Percentiles rank a stretch among this genome's conserved stretches.
Conservation (phyloP, 2,797 vertebrate genomes). For the Paratrypauchen microcephalus region DNA sequence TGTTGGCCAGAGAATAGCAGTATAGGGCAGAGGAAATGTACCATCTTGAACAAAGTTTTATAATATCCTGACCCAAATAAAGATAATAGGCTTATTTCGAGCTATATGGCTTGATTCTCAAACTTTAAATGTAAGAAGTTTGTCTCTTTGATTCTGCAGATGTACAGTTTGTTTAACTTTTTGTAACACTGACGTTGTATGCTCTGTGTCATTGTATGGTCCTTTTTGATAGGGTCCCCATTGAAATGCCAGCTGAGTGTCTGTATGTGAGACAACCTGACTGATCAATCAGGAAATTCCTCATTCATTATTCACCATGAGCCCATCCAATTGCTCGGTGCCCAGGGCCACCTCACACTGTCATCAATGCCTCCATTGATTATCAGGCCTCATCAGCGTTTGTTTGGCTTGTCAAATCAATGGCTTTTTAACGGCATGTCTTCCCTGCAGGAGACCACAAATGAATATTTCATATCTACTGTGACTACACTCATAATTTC, state of each 20-base stretch:
- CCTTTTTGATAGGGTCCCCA: conserved; percentile 38
- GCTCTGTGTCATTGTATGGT: conserved; percentile 15
- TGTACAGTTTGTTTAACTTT: background rate
- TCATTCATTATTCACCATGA: conserved; percentile 79
- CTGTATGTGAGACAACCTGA: conserved; percentile 63
- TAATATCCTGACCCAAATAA: too few relatives aligned
- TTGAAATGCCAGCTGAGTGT: conserved; percentile 72
- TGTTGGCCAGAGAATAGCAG: too few relatives aligned
- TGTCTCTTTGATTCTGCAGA: background rate
- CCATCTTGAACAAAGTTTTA: too few relatives aligned
- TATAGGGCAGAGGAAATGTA: too few relatives aligned
- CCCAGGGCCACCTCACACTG: conserved; percentile 70
- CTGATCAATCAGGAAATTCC: conserved; percentile 76
- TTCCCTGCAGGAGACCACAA: conserved; percentile 66
- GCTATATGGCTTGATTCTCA: background rate
- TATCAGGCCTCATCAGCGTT: conserved; percentile 77
- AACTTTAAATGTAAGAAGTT: background rate
- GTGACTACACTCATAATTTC: conserved; percentile 65
- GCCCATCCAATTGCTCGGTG: conserved; percentile 67
- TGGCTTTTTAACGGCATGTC: conserved; percentile 70
- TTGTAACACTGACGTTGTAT: background rate
- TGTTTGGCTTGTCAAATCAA: conserved; percentile 80
- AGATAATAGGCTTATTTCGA: background rate
- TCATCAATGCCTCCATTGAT: conserved; percentile 79
- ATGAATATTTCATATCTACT: conserved; percentile 75